A percentile compares a stretch with the other conserved stretches of the same genome.
phyloP scores from a whole-genome alignment of 2,888 invertebrate species.

The Morpho deidamia region DNA sequence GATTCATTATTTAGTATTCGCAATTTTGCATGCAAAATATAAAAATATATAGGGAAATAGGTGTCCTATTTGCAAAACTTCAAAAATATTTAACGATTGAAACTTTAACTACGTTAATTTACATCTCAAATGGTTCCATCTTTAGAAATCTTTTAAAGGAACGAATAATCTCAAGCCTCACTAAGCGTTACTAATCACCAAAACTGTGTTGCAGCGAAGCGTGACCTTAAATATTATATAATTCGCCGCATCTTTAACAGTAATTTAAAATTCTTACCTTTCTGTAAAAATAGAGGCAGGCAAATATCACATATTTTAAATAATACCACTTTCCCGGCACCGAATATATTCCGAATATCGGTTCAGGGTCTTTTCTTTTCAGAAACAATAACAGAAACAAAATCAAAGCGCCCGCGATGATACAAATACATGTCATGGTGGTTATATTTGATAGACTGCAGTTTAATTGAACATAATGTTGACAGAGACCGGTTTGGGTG shows the following conservation, averaged over 20 bases:
- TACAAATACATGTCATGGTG: slow-evolving; percentile 18
- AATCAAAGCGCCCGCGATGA: slow-evolving; percentile 23
- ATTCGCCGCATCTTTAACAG: neutral
- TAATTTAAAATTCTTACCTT: slow-evolving; percentile 61
- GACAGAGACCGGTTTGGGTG: neutral
- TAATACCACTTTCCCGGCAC: slow-evolving; percentile 81
- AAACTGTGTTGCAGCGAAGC: no score
- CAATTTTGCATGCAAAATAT: no score
- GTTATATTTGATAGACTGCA: neutral
- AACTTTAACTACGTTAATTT: no score
- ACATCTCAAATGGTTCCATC: no score
- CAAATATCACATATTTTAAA: slow-evolving; percentile 78
- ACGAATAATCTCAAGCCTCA: no score
- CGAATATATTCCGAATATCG: slow-evolving; percentile 79
- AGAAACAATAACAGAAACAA: slow-evolving; percentile 42
- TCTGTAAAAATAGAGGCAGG: slow-evolving; percentile 70
- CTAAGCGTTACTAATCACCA: no score
- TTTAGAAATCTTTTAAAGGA: no score
- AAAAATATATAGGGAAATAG: no score
- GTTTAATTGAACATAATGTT: neutral
- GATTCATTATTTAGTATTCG: no score
- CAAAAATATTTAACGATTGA: no score
- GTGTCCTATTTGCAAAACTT: no score
- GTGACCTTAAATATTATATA: no score
- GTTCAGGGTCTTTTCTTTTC: slow-evolving; percentile 54